These are phyloP conservation scores for Endomychus coccineus DNA, from an alignment of 2,888 invertebrate genomes.

Conservation along the genomic window DNA sequence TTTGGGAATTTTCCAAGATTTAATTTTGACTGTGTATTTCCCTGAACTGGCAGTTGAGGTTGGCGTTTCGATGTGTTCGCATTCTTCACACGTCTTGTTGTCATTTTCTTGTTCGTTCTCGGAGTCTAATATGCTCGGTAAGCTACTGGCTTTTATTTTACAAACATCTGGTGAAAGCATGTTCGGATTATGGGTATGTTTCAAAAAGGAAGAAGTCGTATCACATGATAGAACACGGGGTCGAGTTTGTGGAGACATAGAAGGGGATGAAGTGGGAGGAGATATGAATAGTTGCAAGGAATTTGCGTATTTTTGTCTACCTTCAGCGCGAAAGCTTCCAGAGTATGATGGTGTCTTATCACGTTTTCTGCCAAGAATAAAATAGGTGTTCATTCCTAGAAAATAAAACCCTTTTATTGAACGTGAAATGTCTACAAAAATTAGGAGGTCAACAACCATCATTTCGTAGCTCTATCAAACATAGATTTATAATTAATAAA, in stretches of 20 bases:
- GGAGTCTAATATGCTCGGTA: slow-evolving; percentile 76
- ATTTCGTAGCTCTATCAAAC: too few relatives aligned
- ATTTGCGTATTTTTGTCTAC: slow-evolving; percentile 39
- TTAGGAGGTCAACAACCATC: too few relatives aligned
- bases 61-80: slow-evolving; percentile 56
- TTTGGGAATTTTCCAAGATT: slow-evolving; percentile 63
- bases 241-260: slow-evolving; percentile 37
- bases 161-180: slow-evolving; percentile 54
- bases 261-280: slow-evolving; percentile 46
- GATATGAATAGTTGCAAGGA: slow-evolving; percentile 55
- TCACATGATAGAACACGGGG: slow-evolving; percentile 42
- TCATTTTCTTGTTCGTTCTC: slow-evolving; percentile 57
- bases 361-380: slow-evolving; percentile 68
- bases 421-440: too few relatives aligned
- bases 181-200: slow-evolving; percentile 43
- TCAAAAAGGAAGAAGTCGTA: slow-evolving; percentile 32
- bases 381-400: slow-evolving; percentile 77
- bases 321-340: slow-evolving; percentile 37
- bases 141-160: slow-evolving; percentile 64
- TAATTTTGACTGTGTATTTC: slow-evolving; percentile 47
- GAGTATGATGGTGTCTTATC: slow-evolving; percentile 43
- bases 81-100: slow-evolving; percentile 42
- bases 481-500: too few relatives aligned
- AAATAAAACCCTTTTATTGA: too few relatives aligned
- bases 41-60: slow-evolving; percentile 54